phyloP scores from a whole-genome alignment of 2,888 invertebrate species.

The Agriopis aurantiaria region DNA sequence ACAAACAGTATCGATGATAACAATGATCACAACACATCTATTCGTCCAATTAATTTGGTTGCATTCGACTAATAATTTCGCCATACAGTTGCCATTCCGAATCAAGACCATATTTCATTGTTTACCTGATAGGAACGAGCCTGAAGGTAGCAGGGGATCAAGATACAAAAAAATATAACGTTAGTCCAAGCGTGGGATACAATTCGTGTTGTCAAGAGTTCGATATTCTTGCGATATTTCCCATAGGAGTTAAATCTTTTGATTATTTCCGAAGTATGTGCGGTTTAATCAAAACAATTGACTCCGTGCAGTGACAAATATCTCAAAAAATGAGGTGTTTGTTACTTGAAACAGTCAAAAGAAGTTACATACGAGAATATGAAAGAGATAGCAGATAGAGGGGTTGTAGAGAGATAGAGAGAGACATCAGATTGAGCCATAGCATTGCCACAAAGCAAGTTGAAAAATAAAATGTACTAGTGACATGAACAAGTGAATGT shows the following conservation, averaged over 20 bases:
- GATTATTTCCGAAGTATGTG: conserved; percentile 26
- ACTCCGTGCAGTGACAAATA: conserved; percentile 55
- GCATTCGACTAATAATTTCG: conserved; percentile 84
- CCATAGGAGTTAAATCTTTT: conserved; percentile 39
- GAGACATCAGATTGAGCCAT: conserved; percentile 68
- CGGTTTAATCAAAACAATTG: conserved; percentile 45
- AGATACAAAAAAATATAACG: conserved; percentile 82
- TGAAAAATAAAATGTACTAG: conserved; percentile 76
- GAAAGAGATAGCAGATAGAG: conserved; percentile 59
- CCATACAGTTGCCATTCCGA: conserved; percentile 84
- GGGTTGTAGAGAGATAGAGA: conserved; percentile 49
- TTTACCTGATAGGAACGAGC: conserved; percentile 95
- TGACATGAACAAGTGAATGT: conserved; percentile 74
- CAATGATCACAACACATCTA: conserved; percentile 80
- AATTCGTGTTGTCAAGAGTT: conserved; percentile 55
- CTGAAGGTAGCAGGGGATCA: conserved; percentile 90
- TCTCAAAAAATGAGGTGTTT: conserved; percentile 54
- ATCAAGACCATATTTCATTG: conserved; percentile 82
- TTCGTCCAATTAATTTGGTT: conserved; percentile 61
- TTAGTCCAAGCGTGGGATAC: conserved; percentile 80
- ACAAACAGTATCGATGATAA: conserved; percentile 63
- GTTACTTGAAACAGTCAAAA: conserved; percentile 44
- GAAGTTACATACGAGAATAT: conserved; percentile 48
- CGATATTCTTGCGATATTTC: conserved; percentile 43
- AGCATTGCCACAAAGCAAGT: conserved; percentile 85